These are phyloP conservation scores for Rhinichthys klamathensis DNA, from an alignment of 2,113 vertebrate genomes.

Conservation along the genomic window DNA sequence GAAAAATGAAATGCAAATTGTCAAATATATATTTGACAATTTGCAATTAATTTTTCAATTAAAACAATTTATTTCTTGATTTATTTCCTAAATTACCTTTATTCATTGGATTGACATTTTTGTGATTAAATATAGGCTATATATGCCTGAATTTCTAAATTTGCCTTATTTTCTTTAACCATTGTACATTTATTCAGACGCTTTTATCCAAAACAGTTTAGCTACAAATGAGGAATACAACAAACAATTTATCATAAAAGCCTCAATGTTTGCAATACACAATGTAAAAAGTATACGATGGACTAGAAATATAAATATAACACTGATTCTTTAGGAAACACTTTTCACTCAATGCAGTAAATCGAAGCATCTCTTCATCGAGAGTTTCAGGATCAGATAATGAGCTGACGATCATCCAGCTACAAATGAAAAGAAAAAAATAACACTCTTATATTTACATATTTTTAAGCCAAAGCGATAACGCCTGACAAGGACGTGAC, in stretches of 20 bases:
- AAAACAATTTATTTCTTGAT: too few species aligned
- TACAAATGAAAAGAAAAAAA: not conserved
- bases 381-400: constrained; percentile 22
- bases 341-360: not conserved
- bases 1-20: too few species aligned
- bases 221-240: not conserved
- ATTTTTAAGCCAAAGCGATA: not conserved
- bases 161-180: not conserved
- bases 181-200: not conserved
- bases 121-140: too few species aligned
- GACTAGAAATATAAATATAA: not conserved
- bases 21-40: too few species aligned
- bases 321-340: too few species aligned
- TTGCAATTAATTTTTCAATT: too few species aligned
- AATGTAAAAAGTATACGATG: not conserved
- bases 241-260: not conserved
- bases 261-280: not conserved
- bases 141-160: not conserved
- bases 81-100: too few species aligned
- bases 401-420: not conserved
- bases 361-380: not conserved
- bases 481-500: not conserved
- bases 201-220: too few species aligned
- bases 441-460: not conserved
- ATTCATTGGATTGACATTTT: too few species aligned